A percentile compares a stretch with the other conserved stretches of the same genome.
Conservation (phyloP, 2,797 vertebrate species). For the Crocodylus rhombifer region DNA sequence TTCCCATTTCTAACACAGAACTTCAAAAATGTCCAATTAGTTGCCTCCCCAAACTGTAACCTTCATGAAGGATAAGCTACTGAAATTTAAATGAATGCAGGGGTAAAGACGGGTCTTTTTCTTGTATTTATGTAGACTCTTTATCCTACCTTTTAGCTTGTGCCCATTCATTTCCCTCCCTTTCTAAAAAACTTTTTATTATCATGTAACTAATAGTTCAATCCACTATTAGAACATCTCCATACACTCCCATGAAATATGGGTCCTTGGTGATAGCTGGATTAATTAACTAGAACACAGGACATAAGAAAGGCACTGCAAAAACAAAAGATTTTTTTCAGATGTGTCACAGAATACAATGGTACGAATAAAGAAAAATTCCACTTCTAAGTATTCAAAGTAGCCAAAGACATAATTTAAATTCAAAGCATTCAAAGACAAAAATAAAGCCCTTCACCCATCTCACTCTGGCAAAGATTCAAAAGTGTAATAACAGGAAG, state of each 20-base stretch:
- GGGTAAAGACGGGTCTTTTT: neutral
- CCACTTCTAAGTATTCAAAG: conserved; percentile 22
- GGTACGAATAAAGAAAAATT: conserved; percentile 51
- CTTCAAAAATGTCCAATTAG: neutral
- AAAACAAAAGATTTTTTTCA: neutral
- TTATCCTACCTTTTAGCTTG: neutral
- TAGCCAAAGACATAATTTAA: conserved; percentile 4
- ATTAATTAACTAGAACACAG: conserved; percentile 3
- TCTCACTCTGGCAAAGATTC: conserved; percentile 53
- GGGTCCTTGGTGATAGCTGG: neutral
- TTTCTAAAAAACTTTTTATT: neutral
- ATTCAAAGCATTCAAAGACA: conserved; percentile 65
- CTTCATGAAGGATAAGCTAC: neutral
- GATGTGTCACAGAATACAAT: neutral
- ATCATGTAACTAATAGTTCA: neutral
- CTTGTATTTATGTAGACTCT: neutral
- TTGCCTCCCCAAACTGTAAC: neutral
- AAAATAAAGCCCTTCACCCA: conserved; percentile 70
- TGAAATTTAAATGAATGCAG: neutral
- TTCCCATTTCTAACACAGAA: neutral
- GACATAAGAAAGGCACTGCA: neutral
- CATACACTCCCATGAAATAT: neutral
- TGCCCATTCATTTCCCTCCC: neutral
- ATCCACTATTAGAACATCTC: neutral
- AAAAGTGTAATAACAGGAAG: conserved; percentile 50